Conservation (phyloP, 2,113 vertebrate species). For the Diadophis punctatus region DNA sequence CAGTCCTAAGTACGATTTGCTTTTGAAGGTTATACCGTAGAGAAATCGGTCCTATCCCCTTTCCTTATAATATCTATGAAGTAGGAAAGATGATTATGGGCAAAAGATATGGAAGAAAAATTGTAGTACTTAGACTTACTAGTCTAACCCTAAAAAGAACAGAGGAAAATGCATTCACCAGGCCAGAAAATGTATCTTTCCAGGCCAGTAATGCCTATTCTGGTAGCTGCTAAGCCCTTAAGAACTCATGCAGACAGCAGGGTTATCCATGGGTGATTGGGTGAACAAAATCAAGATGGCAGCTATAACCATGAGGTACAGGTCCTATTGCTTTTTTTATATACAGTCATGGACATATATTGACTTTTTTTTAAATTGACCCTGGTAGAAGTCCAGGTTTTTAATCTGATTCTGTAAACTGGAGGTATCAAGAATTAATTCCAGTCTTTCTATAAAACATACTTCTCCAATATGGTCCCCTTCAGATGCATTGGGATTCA, state of each 20-base stretch:
- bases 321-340: background rate
- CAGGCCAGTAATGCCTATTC: background rate
- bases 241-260: background rate
- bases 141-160: background rate
- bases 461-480: background rate
- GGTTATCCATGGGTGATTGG: background rate
- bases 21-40: conserved; percentile 2
- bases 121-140: background rate
- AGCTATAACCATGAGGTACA: background rate
- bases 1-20: conserved; percentile 4
- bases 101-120: background rate
- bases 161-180: background rate
- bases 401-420: background rate
- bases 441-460: background rate
- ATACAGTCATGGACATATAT: background rate
- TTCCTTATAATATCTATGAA: background rate
- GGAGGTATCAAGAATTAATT: background rate
- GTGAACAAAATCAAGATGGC: background rate
- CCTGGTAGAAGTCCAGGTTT: background rate
- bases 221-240: background rate
- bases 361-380: background rate
- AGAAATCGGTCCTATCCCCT: background rate
- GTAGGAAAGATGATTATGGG: background rate
- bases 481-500: background rate
- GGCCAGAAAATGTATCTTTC: background rate